Evolutionary conservation across 1,140 invertebrate genomes (phyloP).

Genomic region (Diorhabda sublineata): DNA sequence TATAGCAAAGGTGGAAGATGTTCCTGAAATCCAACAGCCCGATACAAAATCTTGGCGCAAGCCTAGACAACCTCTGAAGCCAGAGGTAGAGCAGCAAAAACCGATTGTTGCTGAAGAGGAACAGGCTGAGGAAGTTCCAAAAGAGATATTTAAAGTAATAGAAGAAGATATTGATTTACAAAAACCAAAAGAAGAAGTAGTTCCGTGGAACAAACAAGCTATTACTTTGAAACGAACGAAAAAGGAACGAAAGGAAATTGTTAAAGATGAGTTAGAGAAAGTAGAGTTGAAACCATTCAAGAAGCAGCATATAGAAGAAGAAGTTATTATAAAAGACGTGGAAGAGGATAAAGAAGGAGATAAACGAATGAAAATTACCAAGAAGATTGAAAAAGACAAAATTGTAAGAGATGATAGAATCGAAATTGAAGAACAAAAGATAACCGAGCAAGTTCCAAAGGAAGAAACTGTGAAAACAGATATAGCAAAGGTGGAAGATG

Average conservation of each 20-base stretch:
- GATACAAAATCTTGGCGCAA: slow-evolving; percentile 28
- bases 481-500: slow-evolving; percentile 8
- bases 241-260: slow-evolving; percentile 41
- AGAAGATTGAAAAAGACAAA: background rate
- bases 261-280: slow-evolving; percentile 46
- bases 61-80: slow-evolving; percentile 17
- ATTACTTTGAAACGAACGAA: slow-evolving; percentile 44
- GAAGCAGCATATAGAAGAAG: slow-evolving; percentile 25
- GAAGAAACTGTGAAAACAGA: slow-evolving; percentile 54
- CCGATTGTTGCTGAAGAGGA: background rate
- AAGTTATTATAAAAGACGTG: slow-evolving; percentile 16
- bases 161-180: background rate
- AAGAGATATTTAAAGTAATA: background rate
- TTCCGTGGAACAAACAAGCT: slow-evolving; percentile 48
- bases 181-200: slow-evolving; percentile 27
- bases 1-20: slow-evolving; percentile 7
- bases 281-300: slow-evolving; percentile 37
- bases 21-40: slow-evolving; percentile 18
- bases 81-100: slow-evolving; percentile 3
- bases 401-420: slow-evolving; percentile 6
- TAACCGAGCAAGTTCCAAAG: slow-evolving; percentile 46
- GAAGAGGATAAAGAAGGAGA: slow-evolving; percentile 13
- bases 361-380: background rate
- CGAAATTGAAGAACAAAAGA: slow-evolving; percentile 28
- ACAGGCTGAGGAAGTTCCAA: background rate